A percentile compares a stretch with the other conserved stretches of the same genome.
phyloP scores from a whole-genome alignment of 64 coral and sea anemone species.

The Dendrophyllia cribrosa region DNA sequence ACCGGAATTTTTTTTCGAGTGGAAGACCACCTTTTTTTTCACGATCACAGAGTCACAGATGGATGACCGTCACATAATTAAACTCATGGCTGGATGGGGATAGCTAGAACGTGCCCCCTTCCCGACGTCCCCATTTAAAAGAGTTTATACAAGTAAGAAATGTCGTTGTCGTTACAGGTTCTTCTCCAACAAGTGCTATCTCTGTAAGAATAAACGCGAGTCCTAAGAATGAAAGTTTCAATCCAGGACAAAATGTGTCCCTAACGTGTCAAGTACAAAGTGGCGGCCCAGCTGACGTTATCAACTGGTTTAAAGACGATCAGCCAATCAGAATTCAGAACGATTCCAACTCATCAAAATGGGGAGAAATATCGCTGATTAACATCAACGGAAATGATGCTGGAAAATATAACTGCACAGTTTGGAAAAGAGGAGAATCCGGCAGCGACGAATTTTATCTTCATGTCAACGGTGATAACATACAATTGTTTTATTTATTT shows the following conservation, averaged over 20 bases:
- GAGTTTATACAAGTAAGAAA: too few relatives aligned
- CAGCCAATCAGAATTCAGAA: neutral
- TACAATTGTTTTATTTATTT: neutral
- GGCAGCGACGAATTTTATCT: neutral
- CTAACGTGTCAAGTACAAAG: neutral
- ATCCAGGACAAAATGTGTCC: conserved; percentile 4
- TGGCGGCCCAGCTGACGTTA: neutral
- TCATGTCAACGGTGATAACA: neutral
- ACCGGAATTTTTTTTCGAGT: too few relatives aligned
- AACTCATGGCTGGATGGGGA: too few relatives aligned
- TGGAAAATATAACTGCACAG: conserved; percentile 4
- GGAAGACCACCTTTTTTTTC: too few relatives aligned
- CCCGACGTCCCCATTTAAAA: too few relatives aligned
- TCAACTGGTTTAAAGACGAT: conserved; percentile 1
- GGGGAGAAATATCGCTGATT: neutral
- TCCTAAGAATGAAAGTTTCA: neutral
- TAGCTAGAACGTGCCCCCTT: too few relatives aligned
- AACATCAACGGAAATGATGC: neutral
- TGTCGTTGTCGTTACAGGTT: neutral
- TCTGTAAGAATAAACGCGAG: conserved; percentile 1
- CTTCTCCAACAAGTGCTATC: neutral
- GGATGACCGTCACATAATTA: too few relatives aligned
- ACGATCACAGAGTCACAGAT: too few relatives aligned
- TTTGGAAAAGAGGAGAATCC: neutral
- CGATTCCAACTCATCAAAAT: neutral